Evolutionary conservation across 2,797 vertebrate genomes (phyloP), one percentile per base, ranked within the genome.

Genomic region (Brachyalestes nurse): DNA sequence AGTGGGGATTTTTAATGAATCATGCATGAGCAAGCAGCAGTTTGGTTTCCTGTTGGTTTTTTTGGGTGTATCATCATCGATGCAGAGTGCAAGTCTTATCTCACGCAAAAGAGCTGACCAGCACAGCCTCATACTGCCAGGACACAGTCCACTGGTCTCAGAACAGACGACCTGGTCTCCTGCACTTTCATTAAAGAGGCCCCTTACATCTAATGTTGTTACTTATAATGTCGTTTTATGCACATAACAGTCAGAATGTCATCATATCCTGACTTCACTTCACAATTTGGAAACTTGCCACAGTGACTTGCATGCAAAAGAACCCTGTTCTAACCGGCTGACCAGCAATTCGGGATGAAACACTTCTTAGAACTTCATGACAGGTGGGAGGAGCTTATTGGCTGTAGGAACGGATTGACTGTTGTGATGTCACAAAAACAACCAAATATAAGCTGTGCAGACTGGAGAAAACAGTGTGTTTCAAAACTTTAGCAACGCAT

Each of bases 1-100:
- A 60, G 57, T 3, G 10, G 57, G 2, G 23, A 23, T 60, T 60
- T 23, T 12, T 60, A 23, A 25, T 60, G 57, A 60, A 60, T 23
- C 10, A 21, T 60, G 57, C 57, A 60, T 60, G 57, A 60, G 57
- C 5, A 60, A 60, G 57, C 23, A 60, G 23, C 57, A n/a, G 23
- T 60, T 60, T 60, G 57, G 57, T 60, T 60, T 60, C 57, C 57
- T 60, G 57, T 21, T 60, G 57, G 57, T 8, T 21, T 60, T 60
- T 60, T 60, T 60, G 21, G 21, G 21, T 60, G 57, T 21, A 12
- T 60, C 57, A 60, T 60, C 57, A 60, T 4, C 2, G 9, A 60
- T 60, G n/a, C 57, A 60, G n/a, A 60, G n/a, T 21, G 10, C n/a
- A 53, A 17, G 51, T 6, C 16, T 25, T 60, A 60, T 25, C 57